Evolutionary conservation across 2,113 vertebrate genomes (phyloP), one percentile per base, ranked within the genome.

Genomic region (Cygnus buccinator): DNA sequence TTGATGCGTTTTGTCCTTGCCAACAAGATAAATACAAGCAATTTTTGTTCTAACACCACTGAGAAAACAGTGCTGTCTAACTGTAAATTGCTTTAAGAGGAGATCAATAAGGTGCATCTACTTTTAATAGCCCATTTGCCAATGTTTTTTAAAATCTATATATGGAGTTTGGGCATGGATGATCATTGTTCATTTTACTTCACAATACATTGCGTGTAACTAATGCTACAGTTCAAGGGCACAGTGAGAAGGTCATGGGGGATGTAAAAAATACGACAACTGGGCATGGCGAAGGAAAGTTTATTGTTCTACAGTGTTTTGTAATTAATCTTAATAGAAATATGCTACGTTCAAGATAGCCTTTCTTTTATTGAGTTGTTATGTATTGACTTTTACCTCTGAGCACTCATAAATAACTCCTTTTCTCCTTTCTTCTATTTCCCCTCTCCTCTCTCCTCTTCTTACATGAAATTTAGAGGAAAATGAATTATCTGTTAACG

Each of bases 161-260:
- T 74, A 35, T 85, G 13, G 92, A 77, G 39, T 93, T 94, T 94
- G 54, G 29, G 9, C 89, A 93, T 80, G 86, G 83, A 39, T 86
- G 73, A 79, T 79, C 66, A 87, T 71, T 91, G 95, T 66, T 94
- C 83, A 90, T 96, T 95, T 96, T 48, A 43, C 68, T 76, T 95
- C 72, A 52, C 46, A 85, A 16, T 67, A 33, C 79, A 67, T 48
- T 76, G 77, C 33, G 9, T 93, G 31, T 67, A 95, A 90, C 19
- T 74, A 48, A 88, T 66, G 41, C 71, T 26, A 11, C 10, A 29
- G 11, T 81, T 89, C 75, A 90, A 91, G 88, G 88, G 41, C 87
- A 89, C 21, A 19, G 37, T 48, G 71, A 88, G 79, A 83, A 89
- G 82, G 85, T 93, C 73, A 10, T 35, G 23, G 61, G 63, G 44